Evolutionary conservation across 2,888 invertebrate species (phyloP), one percentile per base, ranked within the genome.

Genomic region (Spodoptera picta): DNA sequence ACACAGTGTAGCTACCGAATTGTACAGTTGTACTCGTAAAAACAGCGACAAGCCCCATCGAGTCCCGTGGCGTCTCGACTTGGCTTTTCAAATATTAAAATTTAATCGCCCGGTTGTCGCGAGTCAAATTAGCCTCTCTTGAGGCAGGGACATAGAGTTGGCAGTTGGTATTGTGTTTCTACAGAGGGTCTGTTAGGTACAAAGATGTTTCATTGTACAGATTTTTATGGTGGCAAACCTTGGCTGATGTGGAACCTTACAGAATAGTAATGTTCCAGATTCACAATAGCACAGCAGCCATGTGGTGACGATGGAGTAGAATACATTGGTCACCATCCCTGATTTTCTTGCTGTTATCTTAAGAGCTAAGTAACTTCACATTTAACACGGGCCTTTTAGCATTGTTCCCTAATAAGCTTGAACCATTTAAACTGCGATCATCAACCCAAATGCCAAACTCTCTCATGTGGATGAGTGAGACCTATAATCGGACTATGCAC

Each of bases 101-200:
- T 95, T 95, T 95, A 95, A 95, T 95, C 95, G 94, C 88, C 85
- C 85, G 91, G 92, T 93, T 95, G 95, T 95, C 95, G 95, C 95
- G 90, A 92, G 92, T 92, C 94, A 88, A 94, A 95, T 95, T 95
- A 95, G 93, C 84, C 89, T 84, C 92, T 91, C 92, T 86, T 88
- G 91, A 92, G 93, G 89, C 88, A 92, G 83, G 70, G 72, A 2
- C 87, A 86, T 43, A 88, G 92, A 91, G 24, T 82, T 83, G 44
- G 49, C 9, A 60, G 24, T 12, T 47, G 5, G 45, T 50, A 9
- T 0, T 9, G 11, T 56, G 41, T 61, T 44, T 63, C 36, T 19
- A 11, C 0, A 14, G 27, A 60, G 1, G 36, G 68, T 1, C 23
- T 11, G 41, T 41, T 73, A 55, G 73, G 73, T 27, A 73, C 4